phyloP scores from a whole-genome alignment of 2,797 vertebrate species.

The Aulostomus chinensis region DNA sequence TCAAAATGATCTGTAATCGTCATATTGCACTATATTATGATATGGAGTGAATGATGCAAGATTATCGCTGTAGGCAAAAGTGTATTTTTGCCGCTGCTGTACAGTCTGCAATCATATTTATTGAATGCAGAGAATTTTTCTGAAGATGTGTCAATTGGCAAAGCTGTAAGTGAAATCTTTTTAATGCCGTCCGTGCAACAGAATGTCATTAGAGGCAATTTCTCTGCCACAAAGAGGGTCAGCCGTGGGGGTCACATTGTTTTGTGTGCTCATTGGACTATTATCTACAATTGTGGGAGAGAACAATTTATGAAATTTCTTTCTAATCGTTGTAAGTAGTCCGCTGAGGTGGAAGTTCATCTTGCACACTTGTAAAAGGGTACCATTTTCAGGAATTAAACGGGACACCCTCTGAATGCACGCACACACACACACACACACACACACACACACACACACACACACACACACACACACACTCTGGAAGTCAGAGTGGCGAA shows the following conservation, averaged over 20 bases:
- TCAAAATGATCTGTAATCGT: conserved; percentile 38
- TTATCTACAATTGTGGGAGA: conserved; percentile 64
- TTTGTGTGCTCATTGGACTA: conserved; percentile 61
- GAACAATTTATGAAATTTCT: conserved; percentile 63
- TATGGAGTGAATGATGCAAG: conserved; percentile 47
- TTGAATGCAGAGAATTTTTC: conserved; percentile 40
- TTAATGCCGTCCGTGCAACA: conserved; percentile 50
- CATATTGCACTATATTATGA: conserved; percentile 31
- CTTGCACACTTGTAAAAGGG: conserved; percentile 57
- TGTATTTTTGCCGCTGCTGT: conserved; percentile 15
- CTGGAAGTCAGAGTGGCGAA: conserved; percentile 33
- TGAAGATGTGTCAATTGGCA: conserved; percentile 60
- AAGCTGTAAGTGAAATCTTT: conserved; percentile 55
- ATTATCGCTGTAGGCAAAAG: conserved; percentile 39
- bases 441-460: too few species aligned
- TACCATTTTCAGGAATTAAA: conserved; percentile 62
- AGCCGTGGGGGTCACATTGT: conserved; percentile 54
- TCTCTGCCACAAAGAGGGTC: conserved; percentile 70
- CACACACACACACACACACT: conserved; percentile 30
- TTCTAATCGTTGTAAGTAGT: conserved; percentile 67
- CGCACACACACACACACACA: too few species aligned
- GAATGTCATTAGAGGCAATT: conserved; percentile 75
- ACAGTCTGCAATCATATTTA: conserved; percentile 39
- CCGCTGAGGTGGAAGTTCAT: conserved; percentile 67
- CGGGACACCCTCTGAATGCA: conserved; percentile 43